Evolutionary conservation across 1,140 invertebrate genomes (phyloP).

Genomic region (Bombus waltoni): DNA sequence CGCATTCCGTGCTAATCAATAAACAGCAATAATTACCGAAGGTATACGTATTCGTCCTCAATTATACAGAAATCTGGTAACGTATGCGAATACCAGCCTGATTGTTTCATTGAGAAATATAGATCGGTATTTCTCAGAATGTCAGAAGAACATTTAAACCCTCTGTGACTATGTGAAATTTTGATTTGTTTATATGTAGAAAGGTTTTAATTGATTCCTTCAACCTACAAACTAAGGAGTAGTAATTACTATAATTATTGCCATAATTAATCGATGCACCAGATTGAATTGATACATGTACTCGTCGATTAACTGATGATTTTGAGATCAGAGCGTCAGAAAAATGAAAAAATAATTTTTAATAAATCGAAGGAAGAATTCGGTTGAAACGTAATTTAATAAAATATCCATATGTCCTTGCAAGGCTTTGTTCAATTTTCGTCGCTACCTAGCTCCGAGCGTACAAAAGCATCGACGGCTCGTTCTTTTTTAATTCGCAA

Average conservation of each 20-base stretch:
- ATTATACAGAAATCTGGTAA: constrained; percentile 13
- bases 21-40: constrained; percentile 43
- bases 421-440: background rate
- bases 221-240: too few species aligned
- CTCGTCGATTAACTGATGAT: too few species aligned
- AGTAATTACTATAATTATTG: too few species aligned
- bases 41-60: constrained; percentile 7
- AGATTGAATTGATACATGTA: too few species aligned
- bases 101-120: background rate
- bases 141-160: background rate
- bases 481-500: background rate
- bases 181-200: too few species aligned
- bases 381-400: background rate
- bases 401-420: background rate
- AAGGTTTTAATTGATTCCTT: too few species aligned
- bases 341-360: background rate
- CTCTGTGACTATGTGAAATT: too few species aligned
- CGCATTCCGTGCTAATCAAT: constrained; percentile 33
- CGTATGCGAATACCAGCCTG: background rate
- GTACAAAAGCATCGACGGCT: background rate
- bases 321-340: too few species aligned
- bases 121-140: background rate
- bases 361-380: background rate
- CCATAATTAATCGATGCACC: too few species aligned
- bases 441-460: background rate